Evolutionary conservation across 2,113 vertebrate genomes (phyloP), one percentile per base, ranked within the genome.

Genomic region (Holacanthus passer): DNA sequence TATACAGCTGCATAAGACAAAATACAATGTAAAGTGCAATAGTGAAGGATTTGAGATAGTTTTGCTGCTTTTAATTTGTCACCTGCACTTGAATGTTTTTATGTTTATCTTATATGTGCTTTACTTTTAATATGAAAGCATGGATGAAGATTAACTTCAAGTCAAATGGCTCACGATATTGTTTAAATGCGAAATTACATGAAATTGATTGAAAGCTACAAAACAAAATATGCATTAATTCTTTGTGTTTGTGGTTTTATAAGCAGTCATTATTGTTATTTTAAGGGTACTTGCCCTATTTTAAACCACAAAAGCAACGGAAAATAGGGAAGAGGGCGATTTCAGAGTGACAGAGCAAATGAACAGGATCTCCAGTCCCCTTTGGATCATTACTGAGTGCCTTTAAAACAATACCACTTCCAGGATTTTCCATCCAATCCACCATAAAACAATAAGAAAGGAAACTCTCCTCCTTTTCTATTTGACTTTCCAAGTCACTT

Each of bases 361-460:
- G 13, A 39, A 70, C 65, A 73, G 68, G 73, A 83, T 68, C 76
- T 81, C 12, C 50, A 50, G 47, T 73, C 69, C 81, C 78, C 50
- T 58, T 17, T 27, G 78, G 56, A 82, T 75, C 60, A 3, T 47
- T 70, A 27, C 65, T 10, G 53, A 73, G 19, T 29, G 58, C 41
- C 58, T 76, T 76, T 50, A 66, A 75, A 87, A 82, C 78, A 79
- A 79, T 65, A 41, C 24, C 64, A 58, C 63, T 83, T 81, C 77
- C 87, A 80, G 71, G 55, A 79, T 81, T 73, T 87, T 83, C 69
- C 81, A 77, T 43, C 68, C 66, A 73, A 70, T 68, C 41, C 55
- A 24, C 32, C 10, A 52, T 24, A 69, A 81, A 84, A 91, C 78
- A 91, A 88, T 88, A 91, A 89, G 90, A 88, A 89, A 88, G 82